These are phyloP conservation scores for Leptinotarsa tumamoca DNA, from an alignment of 2,888 invertebrate species.

Conservation along the genomic window DNA sequence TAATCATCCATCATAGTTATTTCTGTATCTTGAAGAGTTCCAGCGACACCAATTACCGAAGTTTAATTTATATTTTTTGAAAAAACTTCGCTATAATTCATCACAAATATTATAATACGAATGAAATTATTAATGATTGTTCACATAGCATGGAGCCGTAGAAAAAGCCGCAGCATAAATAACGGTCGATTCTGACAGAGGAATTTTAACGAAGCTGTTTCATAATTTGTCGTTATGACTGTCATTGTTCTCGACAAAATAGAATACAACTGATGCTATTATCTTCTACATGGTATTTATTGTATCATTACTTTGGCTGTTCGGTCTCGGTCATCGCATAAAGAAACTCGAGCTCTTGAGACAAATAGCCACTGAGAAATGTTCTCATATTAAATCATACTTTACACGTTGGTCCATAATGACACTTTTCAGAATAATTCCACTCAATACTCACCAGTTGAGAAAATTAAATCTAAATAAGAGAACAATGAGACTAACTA, in stretches of 20 bases:
- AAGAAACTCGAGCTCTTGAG: conserved; percentile 35
- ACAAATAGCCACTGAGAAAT: conserved; percentile 29
- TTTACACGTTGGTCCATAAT: conserved; percentile 16
- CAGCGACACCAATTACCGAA: conserved; percentile 24
- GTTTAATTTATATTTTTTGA: conserved; percentile 31
- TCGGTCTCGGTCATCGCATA: conserved; percentile 31
- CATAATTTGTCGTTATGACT: conserved; percentile 63
- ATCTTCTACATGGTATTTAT: conserved; percentile 54
- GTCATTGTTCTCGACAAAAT: conserved; percentile 59
- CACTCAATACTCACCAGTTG: too few relatives aligned
- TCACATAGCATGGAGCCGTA: conserved; percentile 47
- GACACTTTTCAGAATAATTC: not conserved
- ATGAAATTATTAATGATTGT: conserved; percentile 56
- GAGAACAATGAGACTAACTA: too few relatives aligned
- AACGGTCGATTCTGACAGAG: conserved; percentile 58
- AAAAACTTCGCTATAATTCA: conserved; percentile 51
- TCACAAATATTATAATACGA: conserved; percentile 54
- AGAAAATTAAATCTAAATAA: too few relatives aligned
- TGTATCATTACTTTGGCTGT: conserved; percentile 51
- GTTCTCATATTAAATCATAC: conserved; percentile 31
- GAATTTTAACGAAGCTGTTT: conserved; percentile 64
- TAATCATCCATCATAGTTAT: conserved; percentile 22
- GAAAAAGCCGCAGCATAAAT: conserved; percentile 59
- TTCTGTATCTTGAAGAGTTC: conserved; percentile 14
- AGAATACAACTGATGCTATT: conserved; percentile 55